Percentiles rank a stretch among this genome's conserved stretches.
phyloP scores from a whole-genome alignment of 2,888 invertebrate genomes.

The Eubasilissa splendida region DNA sequence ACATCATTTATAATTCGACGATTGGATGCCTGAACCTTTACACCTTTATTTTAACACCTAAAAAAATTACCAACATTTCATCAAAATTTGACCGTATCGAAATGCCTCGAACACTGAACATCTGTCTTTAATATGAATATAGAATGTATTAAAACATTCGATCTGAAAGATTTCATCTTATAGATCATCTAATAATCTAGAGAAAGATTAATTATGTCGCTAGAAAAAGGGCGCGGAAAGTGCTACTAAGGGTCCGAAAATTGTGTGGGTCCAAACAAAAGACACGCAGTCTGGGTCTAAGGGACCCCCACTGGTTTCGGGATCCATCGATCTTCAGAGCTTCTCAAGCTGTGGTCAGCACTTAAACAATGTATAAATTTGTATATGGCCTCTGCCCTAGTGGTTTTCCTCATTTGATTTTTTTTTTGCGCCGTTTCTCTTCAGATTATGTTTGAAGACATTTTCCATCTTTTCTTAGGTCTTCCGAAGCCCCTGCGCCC shows the following conservation, averaged over 20 bases:
- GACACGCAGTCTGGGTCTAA: conserved; percentile 56
- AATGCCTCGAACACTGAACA: conserved; percentile 2
- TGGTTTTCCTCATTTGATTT: not conserved
- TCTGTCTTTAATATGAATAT: conserved; percentile 29
- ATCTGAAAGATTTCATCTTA: conserved; percentile 8
- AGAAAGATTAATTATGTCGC: conserved; percentile 36
- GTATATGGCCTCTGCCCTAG: too few relatives aligned
- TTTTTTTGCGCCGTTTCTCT: not conserved
- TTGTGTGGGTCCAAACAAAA: conserved; percentile 43
- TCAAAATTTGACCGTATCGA: conserved; percentile 32
- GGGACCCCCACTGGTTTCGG: conserved; percentile 47
- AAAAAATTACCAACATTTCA: conserved; percentile 26
- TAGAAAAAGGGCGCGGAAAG: conserved; percentile 14
- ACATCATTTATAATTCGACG: too few relatives aligned
- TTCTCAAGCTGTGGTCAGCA: not conserved
- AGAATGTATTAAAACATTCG: conserved; percentile 28
- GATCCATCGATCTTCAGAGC: not conserved
- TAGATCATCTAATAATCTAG: conserved; percentile 1
- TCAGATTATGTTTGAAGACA: not conserved
- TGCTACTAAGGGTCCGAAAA: conserved; percentile 29
- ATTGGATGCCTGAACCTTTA: too few relatives aligned
- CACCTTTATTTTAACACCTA: conserved; percentile 8
- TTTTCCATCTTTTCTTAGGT: not conserved
- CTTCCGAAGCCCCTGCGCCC: not conserved
- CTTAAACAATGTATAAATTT: too few relatives aligned